Base-by-base conservation (phyloP, 2,113 vertebrate species). In the Panurus biarmicus region DNA sequence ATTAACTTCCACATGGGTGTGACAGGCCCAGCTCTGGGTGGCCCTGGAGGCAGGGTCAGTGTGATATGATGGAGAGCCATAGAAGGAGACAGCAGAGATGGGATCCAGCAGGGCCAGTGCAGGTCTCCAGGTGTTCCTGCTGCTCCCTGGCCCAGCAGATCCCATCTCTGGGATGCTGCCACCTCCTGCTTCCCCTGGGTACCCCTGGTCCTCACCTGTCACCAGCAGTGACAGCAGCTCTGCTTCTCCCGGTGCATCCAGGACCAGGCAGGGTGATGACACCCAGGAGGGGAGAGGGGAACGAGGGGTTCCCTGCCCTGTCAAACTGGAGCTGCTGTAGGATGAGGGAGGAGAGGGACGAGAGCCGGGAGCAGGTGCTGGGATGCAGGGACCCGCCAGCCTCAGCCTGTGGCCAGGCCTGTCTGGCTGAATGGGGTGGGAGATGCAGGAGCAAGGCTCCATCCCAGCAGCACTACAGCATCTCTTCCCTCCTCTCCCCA, bases 201-300 rank as follows among this genome's bases (percentile, higher is more conserved):
- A 38, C 54, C 75, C 40, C 14, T 0, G 2, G 16, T 21, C 6
- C 3, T 28, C 13, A 16, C 18, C 60, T 4, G 4, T 2, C 78
- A 23, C 1, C 4, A 11, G 75, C n/a, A 12, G 36, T 0, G 0
- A 77, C 58, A 0, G 0, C 28, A 0, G 0, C 28, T 51, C 64
- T 0, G 0, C 75, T 54, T 21, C 51, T 79, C 79, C 87, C 0
- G 0, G 53, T 1, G 9, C 14, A 8, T 2, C 79, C 67, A 14
- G 58, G 53, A 61, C 47, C 3, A 2, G 22, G 65, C n/a, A 29
- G 53, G 17, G 66, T 0, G 10, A 9, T 1, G 24, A 53, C 26
- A 48, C 2, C 3, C 45, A 35, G 72, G 19, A 77, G 29, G n/a
- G 50, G 17, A 1, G 6, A 54, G 19, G 2, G 35, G 28, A 2